A percentile compares a stretch with the other conserved stretches of the same genome.
These are phyloP conservation scores for Drosophila neotestacea DNA, from an alignment of 2,888 invertebrate genomes.

Conservation along the genomic window DNA sequence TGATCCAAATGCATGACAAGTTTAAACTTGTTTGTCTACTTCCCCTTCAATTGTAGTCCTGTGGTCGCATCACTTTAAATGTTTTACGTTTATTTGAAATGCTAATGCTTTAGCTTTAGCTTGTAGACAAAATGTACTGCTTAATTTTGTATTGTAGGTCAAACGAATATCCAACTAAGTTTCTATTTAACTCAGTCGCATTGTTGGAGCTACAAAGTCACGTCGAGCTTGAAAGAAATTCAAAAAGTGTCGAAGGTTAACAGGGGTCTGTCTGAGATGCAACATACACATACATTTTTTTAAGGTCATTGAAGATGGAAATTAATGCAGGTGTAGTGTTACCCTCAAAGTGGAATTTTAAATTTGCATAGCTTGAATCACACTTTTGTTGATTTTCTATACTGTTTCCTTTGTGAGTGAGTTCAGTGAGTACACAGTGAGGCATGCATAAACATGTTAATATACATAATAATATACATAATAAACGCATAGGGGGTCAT, in stretches of 20 bases:
- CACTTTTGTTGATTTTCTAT: constrained; percentile 15
- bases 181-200: constrained; percentile 24
- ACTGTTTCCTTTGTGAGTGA: not conserved
- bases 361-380: constrained; percentile 19
- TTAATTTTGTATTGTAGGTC: constrained; percentile 32
- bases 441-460: constrained; percentile 56
- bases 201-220: constrained; percentile 38
- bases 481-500: constrained; percentile 15
- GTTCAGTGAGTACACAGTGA: constrained; percentile 45
- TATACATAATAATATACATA: constrained; percentile 40
- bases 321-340: constrained; percentile 10
- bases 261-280: constrained; percentile 34
- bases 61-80: constrained; percentile 60
- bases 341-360: constrained; percentile 16
- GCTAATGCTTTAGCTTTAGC: constrained; percentile 38
- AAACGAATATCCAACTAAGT: constrained; percentile 10
- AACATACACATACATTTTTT: constrained; percentile 6
- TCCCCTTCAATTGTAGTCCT: constrained; percentile 20
- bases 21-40: constrained; percentile 30
- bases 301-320: constrained; percentile 14
- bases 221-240: constrained; percentile 41
- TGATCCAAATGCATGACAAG: constrained; percentile 58
- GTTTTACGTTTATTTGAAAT: constrained; percentile 59
- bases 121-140: constrained; percentile 27
- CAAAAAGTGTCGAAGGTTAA: constrained; percentile 47